Conservation (phyloP, 2,888 invertebrate species). For the Augochlorella aurata region DNA sequence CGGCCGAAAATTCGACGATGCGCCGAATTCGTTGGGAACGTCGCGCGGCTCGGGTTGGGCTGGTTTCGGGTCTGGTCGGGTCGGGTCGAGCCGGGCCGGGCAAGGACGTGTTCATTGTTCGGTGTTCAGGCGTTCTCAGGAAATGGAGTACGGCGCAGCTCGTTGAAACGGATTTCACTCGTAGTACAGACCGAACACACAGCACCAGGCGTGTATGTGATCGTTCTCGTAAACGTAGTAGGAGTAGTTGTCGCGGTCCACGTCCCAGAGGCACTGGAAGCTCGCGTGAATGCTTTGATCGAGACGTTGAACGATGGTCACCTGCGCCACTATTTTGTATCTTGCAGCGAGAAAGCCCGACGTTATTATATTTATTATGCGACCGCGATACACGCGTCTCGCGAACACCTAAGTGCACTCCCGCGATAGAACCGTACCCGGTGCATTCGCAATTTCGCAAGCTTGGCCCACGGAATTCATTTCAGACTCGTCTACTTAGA, state of each 20-base stretch:
- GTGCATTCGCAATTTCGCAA: background rate
- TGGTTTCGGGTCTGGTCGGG: too few species aligned
- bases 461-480: too few species aligned
- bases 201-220: conserved; percentile 65
- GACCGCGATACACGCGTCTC: background rate
- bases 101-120: background rate
- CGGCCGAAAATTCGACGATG: background rate
- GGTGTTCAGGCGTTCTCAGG: background rate
- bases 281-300: conserved; percentile 63
- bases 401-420: background rate
- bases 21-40: background rate
- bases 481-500: too few species aligned
- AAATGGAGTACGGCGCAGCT: conserved; percentile 1
- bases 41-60: background rate
- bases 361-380: conserved; percentile 1
- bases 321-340: conserved; percentile 67
- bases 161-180: conserved; percentile 45
- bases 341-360: conserved; percentile 43
- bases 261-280: conserved; percentile 68
- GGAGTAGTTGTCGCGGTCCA: conserved; percentile 69
- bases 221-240: conserved; percentile 66
- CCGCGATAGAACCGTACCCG: background rate
- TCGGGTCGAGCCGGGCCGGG: background rate
- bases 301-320: conserved; percentile 63
- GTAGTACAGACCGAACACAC: conserved; percentile 64